Base-by-base conservation (phyloP, 2,888 invertebrate genomes). In the Kuschelorhynchus macadamiae region DNA sequence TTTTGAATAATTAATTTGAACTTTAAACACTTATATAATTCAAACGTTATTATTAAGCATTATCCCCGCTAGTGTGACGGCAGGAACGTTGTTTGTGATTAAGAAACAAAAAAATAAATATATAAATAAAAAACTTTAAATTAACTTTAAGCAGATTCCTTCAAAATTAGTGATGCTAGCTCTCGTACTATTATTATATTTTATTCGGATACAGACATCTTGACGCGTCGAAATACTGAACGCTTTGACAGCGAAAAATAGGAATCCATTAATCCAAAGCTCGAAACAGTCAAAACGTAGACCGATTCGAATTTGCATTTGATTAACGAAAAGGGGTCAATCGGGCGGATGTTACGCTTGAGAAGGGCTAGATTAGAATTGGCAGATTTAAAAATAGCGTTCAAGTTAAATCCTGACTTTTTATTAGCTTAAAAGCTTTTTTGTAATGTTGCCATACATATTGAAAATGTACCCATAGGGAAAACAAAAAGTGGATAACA, bases 251-350 rank as follows among this genome's bases (percentile, higher is more conserved):
- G 18, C 18, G 63, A 63, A 55, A 63, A 63, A 63, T 63, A 39
- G 46, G 12, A 21, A 18, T 36, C 47, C 46, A 47, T 62, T 46
- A 63, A 55, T 61, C 49, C 39, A 52, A 36, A 33, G 36, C 47
- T 60, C 21, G 18, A 49, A 39, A 46, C 47, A 56, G 47, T 56
- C 44, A 46, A 46, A 62, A 62, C 46, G 14, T 44, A 53, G 53
- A 46, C 49, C 55, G 16, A 33, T 20, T 18, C 56, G 55, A 63
- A 64, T 64, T 64, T 64, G 55, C 49, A 56, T 55, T 64, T 56
- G 56, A 64, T 64, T 64, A 64, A 56, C 41, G 47, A 12, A 44
- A 16, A 41, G 21, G 17, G 16, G 46, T 14, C 46, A 46, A 21
- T 12, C 25, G 44, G 25, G 20, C 41, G 18, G 46, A 49, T 11